Percentiles rank a stretch among this genome's conserved stretches.
Conservation (phyloP, 2,113 vertebrate species). For the Gavialis gangeticus region DNA sequence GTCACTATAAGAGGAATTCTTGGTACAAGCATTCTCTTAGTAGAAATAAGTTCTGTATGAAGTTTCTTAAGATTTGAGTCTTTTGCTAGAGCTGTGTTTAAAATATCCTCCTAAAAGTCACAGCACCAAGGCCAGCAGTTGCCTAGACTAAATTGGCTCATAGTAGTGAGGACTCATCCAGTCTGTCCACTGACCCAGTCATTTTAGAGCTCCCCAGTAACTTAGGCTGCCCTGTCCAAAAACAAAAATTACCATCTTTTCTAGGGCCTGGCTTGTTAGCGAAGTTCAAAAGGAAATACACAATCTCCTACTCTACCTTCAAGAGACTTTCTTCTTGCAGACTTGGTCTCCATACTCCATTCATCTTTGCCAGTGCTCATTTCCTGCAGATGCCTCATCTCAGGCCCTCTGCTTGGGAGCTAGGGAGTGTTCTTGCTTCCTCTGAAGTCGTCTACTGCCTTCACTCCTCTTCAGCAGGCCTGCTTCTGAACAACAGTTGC, state of each 20-base stretch:
- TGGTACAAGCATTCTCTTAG: not conserved
- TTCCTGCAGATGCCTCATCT: not conserved
- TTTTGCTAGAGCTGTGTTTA: not conserved
- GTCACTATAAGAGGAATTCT: not conserved
- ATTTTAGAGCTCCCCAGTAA: not conserved
- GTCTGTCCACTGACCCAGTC: not conserved
- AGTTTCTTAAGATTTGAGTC: not conserved
- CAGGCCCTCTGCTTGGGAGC: not conserved
- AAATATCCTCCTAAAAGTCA: not conserved
- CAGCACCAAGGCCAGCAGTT: not conserved
- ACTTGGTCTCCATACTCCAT: not conserved
- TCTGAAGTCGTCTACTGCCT: not conserved
- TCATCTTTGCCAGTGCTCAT: not conserved
- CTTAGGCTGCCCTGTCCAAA: not conserved
- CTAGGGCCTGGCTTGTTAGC: not conserved
- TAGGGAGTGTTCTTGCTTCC: not conserved
- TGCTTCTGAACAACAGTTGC: not conserved
- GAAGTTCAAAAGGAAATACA: not conserved
- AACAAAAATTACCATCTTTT: not conserved
- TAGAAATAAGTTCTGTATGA: not conserved
- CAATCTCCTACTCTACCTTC: not conserved
- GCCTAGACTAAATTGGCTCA: not conserved
- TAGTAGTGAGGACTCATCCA: not conserved
- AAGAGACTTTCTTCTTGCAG: not conserved
- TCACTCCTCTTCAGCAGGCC: not conserved